A percentile compares a stretch with the other conserved stretches of the same genome.
Evolutionary conservation across 64 coral and sea anemone genomes (phyloP).

Genomic region (Pocillopora verrucosa): DNA sequence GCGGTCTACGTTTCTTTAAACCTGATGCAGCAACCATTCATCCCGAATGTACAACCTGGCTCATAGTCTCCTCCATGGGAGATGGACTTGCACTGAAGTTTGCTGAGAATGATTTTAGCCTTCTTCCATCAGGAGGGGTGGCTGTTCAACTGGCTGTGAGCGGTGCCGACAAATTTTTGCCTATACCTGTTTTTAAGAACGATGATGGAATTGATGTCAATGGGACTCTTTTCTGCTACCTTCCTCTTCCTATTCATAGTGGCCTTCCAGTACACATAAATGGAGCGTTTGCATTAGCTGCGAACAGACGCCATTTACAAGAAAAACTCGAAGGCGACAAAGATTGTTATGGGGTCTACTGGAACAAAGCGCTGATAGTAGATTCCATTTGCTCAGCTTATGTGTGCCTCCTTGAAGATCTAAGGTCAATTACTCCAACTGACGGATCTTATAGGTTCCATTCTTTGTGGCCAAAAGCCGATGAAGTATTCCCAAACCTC

Average conservation of each 20-base stretch:
- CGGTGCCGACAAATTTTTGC: not conserved
- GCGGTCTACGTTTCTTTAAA: conserved; percentile 42
- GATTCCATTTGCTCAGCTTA: conserved; percentile 62
- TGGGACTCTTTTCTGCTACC: conserved; percentile 62
- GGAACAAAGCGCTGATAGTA: conserved; percentile 58
- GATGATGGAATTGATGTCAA: conserved; percentile 4
- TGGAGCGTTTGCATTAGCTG: conserved; percentile 64
- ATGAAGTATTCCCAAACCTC: conserved; percentile 12
- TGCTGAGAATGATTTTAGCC: conserved; percentile 34
- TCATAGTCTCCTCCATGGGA: conserved; percentile 58
- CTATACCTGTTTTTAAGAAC: not conserved
- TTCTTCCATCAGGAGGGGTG: conserved; percentile 52
- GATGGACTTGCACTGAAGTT: conserved; percentile 15
- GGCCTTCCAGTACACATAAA: conserved; percentile 62
- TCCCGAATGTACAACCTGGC: conserved; percentile 11
- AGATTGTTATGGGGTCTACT: conserved; percentile 33
- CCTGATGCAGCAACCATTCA: not conserved
- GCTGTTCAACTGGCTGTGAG: conserved; percentile 36
- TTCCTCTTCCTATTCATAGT: conserved; percentile 63
- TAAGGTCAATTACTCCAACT: not conserved
- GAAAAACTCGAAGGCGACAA: conserved; percentile 66
- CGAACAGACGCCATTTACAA: conserved; percentile 50
- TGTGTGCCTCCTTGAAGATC: conserved; percentile 11
- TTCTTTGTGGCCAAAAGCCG: conserved; percentile 63
- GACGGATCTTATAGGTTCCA: conserved; percentile 54